A percentile compares a stretch with the other conserved stretches of the same genome.
Conservation (phyloP, 1,140 invertebrate genomes). For the Microplitis mediator region DNA sequence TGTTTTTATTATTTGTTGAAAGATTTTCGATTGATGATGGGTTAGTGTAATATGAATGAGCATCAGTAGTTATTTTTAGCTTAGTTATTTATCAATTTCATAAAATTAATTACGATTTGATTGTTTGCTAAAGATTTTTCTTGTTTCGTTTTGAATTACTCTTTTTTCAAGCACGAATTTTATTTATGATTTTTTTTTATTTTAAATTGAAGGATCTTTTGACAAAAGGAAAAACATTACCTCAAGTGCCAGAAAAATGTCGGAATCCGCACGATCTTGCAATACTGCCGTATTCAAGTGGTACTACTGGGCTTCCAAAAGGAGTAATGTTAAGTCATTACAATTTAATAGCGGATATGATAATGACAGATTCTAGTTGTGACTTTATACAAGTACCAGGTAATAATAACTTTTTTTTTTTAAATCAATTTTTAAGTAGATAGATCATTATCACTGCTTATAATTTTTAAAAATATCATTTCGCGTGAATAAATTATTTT, state of each 20-base stretch:
- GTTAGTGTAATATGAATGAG: too few relatives aligned
- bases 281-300: constrained; percentile 78
- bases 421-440: not conserved
- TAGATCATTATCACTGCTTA: not conserved
- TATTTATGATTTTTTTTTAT: not conserved
- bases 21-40: too few relatives aligned
- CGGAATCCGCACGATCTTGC: constrained; percentile 60
- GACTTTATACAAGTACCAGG: constrained; percentile 43
- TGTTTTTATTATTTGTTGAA: too few relatives aligned
- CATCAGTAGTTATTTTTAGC: too few relatives aligned
- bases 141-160: too few relatives aligned
- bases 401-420: constrained; percentile 30
- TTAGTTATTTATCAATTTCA: too few relatives aligned
- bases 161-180: too few relatives aligned
- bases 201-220: constrained; percentile 49
- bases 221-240: constrained; percentile 48
- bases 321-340: constrained; percentile 85
- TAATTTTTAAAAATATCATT: too few relatives aligned
- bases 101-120: too few relatives aligned
- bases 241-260: constrained; percentile 29
- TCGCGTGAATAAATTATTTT: too few relatives aligned
- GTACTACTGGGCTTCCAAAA: constrained; percentile 90
- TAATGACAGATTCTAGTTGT: constrained; percentile 61
- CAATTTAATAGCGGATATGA: constrained; percentile 75
- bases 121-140: too few relatives aligned